Evolutionary conservation across 2,888 invertebrate species (phyloP).

Genomic region (Mesoligia furuncula): DNA sequence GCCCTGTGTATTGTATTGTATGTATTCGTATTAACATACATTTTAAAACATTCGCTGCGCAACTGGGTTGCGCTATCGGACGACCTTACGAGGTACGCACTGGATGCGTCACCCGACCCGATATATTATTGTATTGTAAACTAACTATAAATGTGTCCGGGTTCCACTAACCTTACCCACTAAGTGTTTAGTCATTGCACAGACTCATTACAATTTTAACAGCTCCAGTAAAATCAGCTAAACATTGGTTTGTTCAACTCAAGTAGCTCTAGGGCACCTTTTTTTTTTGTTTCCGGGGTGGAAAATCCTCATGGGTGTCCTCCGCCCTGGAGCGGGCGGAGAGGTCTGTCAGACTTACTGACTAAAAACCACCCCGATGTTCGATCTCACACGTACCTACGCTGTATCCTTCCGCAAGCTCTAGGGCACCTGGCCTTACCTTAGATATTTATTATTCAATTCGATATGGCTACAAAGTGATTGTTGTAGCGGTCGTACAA

Average conservation of each 20-base stretch:
- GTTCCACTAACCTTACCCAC: conserved; percentile 74
- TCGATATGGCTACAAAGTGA: conserved; percentile 47
- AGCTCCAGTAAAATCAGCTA: conserved; percentile 20
- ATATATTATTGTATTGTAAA: conserved; percentile 73
- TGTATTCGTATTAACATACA: conserved; percentile 53
- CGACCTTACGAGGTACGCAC: conserved; percentile 69
- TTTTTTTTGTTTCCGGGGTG: no score
- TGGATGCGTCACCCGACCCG: conserved; percentile 75
- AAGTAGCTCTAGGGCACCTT: conserved; percentile 16
- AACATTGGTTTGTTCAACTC: conserved; percentile 16
- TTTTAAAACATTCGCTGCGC: conserved; percentile 76
- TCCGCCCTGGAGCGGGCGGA: no score
- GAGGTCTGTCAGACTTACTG: no score
- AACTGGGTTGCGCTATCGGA: conserved; percentile 77
- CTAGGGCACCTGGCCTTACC: conserved; percentile 19
- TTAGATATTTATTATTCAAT: conserved; percentile 37
- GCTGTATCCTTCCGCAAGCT: neutral
- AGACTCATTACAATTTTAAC: conserved; percentile 67
- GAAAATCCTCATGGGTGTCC: no score
- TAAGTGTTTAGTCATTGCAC: conserved; percentile 77
- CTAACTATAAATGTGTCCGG: conserved; percentile 75
- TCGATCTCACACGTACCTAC: no score
- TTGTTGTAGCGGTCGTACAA: conserved; percentile 49
- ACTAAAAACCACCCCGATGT: no score
- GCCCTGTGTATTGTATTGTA: conserved; percentile 27